Conservation (phyloP, 2,888 invertebrate genomes). For the Habrosyne pyritoides region DNA sequence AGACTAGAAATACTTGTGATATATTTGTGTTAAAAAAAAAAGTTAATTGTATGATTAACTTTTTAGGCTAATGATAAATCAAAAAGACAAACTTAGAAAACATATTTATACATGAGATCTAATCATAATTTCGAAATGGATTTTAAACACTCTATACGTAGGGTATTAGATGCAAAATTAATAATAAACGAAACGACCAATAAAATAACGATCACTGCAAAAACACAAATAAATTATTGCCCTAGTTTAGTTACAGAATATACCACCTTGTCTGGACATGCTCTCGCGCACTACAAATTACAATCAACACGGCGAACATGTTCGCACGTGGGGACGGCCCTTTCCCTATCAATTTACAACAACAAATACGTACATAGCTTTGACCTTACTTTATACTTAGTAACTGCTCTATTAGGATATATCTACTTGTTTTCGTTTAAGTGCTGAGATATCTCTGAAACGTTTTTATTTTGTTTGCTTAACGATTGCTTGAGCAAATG, state of each 20-base stretch:
- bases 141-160: too few relatives aligned
- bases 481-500: background rate
- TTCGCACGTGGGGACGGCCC: slow-evolving; percentile 74
- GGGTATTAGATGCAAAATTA: too few relatives aligned
- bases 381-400: slow-evolving; percentile 71
- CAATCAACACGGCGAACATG: slow-evolving; percentile 79
- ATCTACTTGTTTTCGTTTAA: slow-evolving; percentile 28
- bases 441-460: slow-evolving; percentile 33
- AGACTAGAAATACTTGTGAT: too few relatives aligned
- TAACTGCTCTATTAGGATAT: slow-evolving; percentile 78
- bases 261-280: slow-evolving; percentile 50
- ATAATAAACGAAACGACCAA: slow-evolving; percentile 32
- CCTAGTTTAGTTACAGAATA: slow-evolving; percentile 53
- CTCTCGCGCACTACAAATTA: slow-evolving; percentile 80
- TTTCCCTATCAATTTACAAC: slow-evolving; percentile 76
- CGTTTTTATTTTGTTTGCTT: background rate
- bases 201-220: slow-evolving; percentile 25
- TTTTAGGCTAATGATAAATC: too few relatives aligned
- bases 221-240: slow-evolving; percentile 21
- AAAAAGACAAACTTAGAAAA: too few relatives aligned
- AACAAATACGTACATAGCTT: slow-evolving; percentile 55
- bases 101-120: too few relatives aligned
- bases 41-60: too few relatives aligned
- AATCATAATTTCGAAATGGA: too few relatives aligned
- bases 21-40: too few relatives aligned